A percentile compares a stretch with the other conserved stretches of the same genome.
Conservation (phyloP, 1,140 invertebrate genomes). For the Popillia japonica region DNA sequence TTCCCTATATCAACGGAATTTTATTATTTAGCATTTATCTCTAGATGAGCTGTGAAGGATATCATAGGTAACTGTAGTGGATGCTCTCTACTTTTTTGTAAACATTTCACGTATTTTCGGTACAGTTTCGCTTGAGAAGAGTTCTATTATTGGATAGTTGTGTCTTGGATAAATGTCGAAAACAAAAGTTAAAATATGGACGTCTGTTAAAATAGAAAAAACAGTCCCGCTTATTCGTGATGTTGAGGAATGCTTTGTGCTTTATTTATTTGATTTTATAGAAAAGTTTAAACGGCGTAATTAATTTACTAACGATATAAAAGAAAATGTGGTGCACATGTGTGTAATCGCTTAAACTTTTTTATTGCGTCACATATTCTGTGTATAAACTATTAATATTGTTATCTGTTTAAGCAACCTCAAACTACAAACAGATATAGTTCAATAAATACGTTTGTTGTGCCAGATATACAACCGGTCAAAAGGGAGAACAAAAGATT, state of each 20-base stretch:
- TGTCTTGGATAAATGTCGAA: slow-evolving; percentile 14
- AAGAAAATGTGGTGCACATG: not conserved
- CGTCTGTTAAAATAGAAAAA: slow-evolving; percentile 1
- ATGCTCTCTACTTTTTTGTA: not conserved
- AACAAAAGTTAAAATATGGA: slow-evolving; percentile 19
- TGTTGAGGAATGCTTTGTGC: slow-evolving; percentile 13
- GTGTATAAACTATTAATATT: too few species aligned
- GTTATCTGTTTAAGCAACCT: too few species aligned
- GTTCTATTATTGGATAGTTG: slow-evolving; percentile 18
- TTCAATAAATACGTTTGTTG: too few species aligned
- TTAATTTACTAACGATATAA: not conserved
- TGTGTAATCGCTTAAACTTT: not conserved
- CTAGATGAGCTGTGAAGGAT: slow-evolving; percentile 5
- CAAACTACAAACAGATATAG: too few species aligned
- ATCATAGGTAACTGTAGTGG: not conserved
- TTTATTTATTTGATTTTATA: slow-evolving; percentile 20
- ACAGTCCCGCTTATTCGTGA: not conserved
- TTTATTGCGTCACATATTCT: not conserved
- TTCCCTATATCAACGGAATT: not conserved
- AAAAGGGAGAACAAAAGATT: too few species aligned
- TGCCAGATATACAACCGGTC: too few species aligned
- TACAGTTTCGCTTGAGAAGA: not conserved
- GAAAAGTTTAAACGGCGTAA: not conserved
- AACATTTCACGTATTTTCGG: slow-evolving; percentile 14
- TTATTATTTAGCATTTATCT: slow-evolving; percentile 19